A percentile compares a stretch with the other conserved stretches of the same genome.
Evolutionary conservation across 2,113 vertebrate genomes (phyloP).

Genomic region (Vulpes ferrilata): DNA sequence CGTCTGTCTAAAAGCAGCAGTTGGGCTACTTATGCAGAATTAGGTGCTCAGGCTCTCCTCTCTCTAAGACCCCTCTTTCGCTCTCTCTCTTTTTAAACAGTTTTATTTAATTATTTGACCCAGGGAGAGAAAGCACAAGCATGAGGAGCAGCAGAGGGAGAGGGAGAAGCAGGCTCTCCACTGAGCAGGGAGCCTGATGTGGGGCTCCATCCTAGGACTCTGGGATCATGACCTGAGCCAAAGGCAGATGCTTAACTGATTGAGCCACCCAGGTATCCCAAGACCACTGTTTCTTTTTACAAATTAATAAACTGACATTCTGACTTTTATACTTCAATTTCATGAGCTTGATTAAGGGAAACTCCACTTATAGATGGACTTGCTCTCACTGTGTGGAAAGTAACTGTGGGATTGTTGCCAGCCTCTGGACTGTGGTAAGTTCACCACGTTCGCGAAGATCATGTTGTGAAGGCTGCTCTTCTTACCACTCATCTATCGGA

Average conservation of each 20-base stretch:
- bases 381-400: neutral
- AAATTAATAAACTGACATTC: neutral
- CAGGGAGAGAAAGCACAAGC: no score
- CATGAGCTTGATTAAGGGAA: neutral
- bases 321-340: neutral
- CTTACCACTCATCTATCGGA: neutral
- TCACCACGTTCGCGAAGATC: neutral
- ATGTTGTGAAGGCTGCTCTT: neutral
- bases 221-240: no score
- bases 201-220: no score
- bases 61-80: neutral
- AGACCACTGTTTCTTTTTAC: neutral
- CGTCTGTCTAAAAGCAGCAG: neutral
- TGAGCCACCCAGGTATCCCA: no score
- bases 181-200: no score
- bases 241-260: no score
- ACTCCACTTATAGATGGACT: neutral
- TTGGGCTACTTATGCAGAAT: neutral
- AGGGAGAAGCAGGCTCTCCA: no score
- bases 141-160: no score
- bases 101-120: no score
- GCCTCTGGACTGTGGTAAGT: neutral
- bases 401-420: neutral
- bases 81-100: no score
- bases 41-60: neutral